Base-by-base conservation (phyloP, 2,113 vertebrate genomes). In the Arothron firmamentum region DNA sequence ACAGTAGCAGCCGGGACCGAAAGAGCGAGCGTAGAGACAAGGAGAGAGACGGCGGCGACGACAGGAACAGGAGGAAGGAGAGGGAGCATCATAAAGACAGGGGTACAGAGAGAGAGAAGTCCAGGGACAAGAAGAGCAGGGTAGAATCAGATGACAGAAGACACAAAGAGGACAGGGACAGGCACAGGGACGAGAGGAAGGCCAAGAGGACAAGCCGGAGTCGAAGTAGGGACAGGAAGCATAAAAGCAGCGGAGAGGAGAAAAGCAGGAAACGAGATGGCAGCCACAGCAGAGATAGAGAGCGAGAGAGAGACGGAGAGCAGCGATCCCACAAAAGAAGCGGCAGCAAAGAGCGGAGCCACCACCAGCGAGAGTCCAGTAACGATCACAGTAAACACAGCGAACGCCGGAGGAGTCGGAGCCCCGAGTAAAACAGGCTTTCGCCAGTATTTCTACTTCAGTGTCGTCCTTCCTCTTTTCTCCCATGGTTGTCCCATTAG, bases 41-140 rank as follows among this genome's bases (percentile, higher is more conserved):
- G 70, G 94, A 95, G 38, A 90, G 92, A 52, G 95, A 98, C 12
- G 88, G 91, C 19, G 95, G 92, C 9, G 96, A 99, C 6, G 96
- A 99, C 63, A 88, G 89, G 46, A 94, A 85, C 69, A 92, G 89
- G 77, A 92, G 88, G 74, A 95, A 94, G 81, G 96, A 98, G 19
- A 88, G 95, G 51, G 96, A 98, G 38, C 92, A 95, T 43, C 94
- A 98, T 54, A 96, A 92, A 74, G 96, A 96, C 20, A 90, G 90
- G 80, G 93, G 84, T 4, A 81, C 75, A 0, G 94, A 97, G 65
- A 88, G 90, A 68, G 95, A 94, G 51, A 75, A 79, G 58, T 95
- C 94, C 23, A 93, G 91, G 85, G 95, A 98, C 21, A 91, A 89
- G 72, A 92, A 88, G 75, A 91, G 79, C 85, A 92, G 92, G 76